Evolutionary conservation across 2,888 invertebrate species (phyloP), one percentile per base, ranked within the genome.

Genomic region (Thereva nobilitata): DNA sequence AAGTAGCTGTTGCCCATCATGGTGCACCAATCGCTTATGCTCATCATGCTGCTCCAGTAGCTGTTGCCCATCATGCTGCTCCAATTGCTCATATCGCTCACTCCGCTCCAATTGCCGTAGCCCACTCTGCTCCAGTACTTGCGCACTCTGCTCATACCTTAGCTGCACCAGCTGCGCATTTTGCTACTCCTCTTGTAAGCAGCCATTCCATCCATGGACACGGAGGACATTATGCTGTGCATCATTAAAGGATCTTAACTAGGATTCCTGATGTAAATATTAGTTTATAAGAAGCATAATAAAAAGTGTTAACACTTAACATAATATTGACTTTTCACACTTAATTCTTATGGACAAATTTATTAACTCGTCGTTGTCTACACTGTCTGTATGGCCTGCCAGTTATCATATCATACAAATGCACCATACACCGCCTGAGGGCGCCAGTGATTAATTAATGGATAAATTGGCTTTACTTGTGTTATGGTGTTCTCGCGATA

Each of bases 1-100:
- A 61, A 23, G 42, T 49, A 44, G 54, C 67, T 9, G 37, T 66
- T 2, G 37, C 44, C 45, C 57, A 66, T 7, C 66, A 66, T 47
- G 34, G 7, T 2, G 44, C 23, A 34, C 59, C 59, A 8, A 34
- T 67, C n/a, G 47, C 54, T 9, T 40, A 54, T 2, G 61, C 67
- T 37, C 54, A 59, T 5, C 67, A 61, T 37, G 4, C 50, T 4
- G 38, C 61, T 41, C 53, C 61, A 45, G 4, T 67, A 8, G n/a
- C 44, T 1, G 8, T 67, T 5, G 40, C 49, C 38, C 47, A 61
- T 10, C 64, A 67, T 12, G 40, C 41, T 4, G 49, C 47, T 55
- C 54, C 63, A 8, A n/a, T 63, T 6, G 56, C 66, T 23, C 54
- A n/a, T 12, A 34, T 45, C 41, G 50, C 57, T 49, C 49, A 12